A percentile compares a stretch with the other conserved stretches of the same genome.
phyloP scores from a whole-genome alignment of 2,113 vertebrate genomes.

The Xenotilapia leptura region DNA sequence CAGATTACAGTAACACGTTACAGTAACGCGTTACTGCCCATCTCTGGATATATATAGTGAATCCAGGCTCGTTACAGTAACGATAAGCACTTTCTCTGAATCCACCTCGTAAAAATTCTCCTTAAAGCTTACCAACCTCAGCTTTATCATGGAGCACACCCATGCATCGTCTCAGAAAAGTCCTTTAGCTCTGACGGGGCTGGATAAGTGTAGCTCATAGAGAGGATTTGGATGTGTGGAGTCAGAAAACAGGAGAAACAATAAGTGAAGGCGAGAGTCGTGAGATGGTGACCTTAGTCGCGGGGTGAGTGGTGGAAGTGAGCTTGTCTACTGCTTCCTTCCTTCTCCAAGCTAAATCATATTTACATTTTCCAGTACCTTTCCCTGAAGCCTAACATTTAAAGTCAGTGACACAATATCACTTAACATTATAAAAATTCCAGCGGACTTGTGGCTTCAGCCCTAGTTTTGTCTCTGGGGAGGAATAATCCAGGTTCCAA shows the following conservation, averaged over 20 bases:
- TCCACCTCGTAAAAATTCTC: not conserved
- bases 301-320: conserved; percentile 23
- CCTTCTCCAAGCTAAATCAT: conserved; percentile 45
- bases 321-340: conserved; percentile 38
- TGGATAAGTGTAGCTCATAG: not conserved
- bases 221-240: not conserved
- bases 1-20: too few relatives aligned
- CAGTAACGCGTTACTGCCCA: too few relatives aligned
- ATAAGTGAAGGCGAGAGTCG: not conserved
- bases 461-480: conserved; percentile 64
- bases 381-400: conserved; percentile 37
- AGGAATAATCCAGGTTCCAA: conserved; percentile 57
- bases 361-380: conserved; percentile 43
- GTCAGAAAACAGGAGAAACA: not conserved
- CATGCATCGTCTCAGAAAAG: not conserved
- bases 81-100: not conserved
- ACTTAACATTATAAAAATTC: conserved; percentile 73
- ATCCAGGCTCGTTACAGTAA: not conserved
- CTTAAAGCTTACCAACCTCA: not conserved
- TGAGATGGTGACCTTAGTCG: not conserved
- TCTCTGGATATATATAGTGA: not conserved
- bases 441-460: conserved; percentile 50
- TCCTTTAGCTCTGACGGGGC: not conserved
- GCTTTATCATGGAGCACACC: not conserved
- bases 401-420: conserved; percentile 70